These are phyloP conservation scores for Globia sparganii DNA, from an alignment of 2,888 invertebrate species.

Conservation along the genomic window DNA sequence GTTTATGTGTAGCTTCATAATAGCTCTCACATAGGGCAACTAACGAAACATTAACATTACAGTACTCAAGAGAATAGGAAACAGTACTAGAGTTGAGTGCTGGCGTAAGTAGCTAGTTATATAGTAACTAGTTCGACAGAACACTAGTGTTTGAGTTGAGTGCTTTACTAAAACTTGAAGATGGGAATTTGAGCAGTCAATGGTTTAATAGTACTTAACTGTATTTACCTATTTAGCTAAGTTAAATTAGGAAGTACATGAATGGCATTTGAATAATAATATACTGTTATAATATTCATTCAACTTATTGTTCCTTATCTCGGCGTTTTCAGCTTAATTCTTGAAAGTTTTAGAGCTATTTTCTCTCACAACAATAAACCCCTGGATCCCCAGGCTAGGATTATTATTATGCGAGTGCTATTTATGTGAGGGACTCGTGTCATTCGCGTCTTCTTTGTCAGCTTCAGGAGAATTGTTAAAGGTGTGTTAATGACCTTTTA, in stretches of 20 bases:
- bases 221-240: slow-evolving; percentile 8
- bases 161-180: slow-evolving; percentile 27
- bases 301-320: not conserved
- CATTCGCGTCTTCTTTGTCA: not conserved
- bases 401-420: not conserved
- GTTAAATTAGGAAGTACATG: not conserved
- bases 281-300: not conserved
- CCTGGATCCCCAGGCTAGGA: not conserved
- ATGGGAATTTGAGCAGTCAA: slow-evolving; percentile 27
- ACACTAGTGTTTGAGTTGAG: slow-evolving; percentile 30
- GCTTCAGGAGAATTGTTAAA: not conserved
- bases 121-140: slow-evolving; percentile 31
- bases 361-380: not conserved
- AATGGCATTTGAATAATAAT: not conserved
- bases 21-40: not conserved
- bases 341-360: not conserved
- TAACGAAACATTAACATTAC: slow-evolving; percentile 2
- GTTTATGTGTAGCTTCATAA: too few species aligned
- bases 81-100: slow-evolving; percentile 26
- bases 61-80: not conserved
- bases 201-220: slow-evolving; percentile 15
- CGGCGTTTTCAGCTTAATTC: not conserved
- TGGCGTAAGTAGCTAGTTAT: slow-evolving; percentile 26
- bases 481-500: not conserved
- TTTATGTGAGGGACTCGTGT: not conserved